A percentile compares a stretch with the other conserved stretches of the same genome.
Evolutionary conservation across 2,888 invertebrate genomes (phyloP).

Genomic region (Sinohyriopsis cumingii): DNA sequence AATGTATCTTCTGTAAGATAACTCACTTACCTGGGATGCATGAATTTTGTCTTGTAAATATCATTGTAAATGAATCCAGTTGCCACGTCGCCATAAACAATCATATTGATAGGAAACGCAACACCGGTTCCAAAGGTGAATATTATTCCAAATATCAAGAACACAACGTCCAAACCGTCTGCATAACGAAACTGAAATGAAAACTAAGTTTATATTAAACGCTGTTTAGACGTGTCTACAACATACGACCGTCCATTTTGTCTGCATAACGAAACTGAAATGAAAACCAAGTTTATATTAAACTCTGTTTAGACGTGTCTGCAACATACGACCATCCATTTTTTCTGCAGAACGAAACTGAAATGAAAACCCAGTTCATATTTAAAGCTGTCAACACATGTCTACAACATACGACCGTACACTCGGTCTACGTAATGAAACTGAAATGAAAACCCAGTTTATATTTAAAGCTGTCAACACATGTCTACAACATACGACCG

Average conservation of each 20-base stretch:
- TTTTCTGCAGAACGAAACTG: slow-evolving; percentile 59
- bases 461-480: slow-evolving; percentile 56
- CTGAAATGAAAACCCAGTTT: no score
- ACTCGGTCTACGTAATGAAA: no score
- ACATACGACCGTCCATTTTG: no score
- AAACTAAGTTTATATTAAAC: neutral
- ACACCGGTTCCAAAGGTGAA: slow-evolving; percentile 46
- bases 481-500: slow-evolving; percentile 55
- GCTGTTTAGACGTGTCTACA: no score
- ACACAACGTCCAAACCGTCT: slow-evolving; percentile 41
- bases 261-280: slow-evolving; percentile 60
- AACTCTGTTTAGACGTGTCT: no score
- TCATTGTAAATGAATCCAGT: slow-evolving; percentile 37
- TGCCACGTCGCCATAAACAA: slow-evolving; percentile 60
- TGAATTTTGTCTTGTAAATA: no score
- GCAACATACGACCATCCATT: slow-evolving; percentile 26
- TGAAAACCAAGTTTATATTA: neutral
- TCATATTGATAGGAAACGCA: slow-evolving; percentile 51
- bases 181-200: slow-evolving; percentile 59
- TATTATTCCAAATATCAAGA: slow-evolving; percentile 53
- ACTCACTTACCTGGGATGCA: no score
- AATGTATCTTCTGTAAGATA: neutral
- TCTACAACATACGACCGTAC: no score
- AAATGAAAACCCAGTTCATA: slow-evolving; percentile 1
- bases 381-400: no score